Evolutionary conservation across 2,888 invertebrate species (phyloP), one percentile per base, ranked within the genome.

Genomic region (Oligia strigilis): DNA sequence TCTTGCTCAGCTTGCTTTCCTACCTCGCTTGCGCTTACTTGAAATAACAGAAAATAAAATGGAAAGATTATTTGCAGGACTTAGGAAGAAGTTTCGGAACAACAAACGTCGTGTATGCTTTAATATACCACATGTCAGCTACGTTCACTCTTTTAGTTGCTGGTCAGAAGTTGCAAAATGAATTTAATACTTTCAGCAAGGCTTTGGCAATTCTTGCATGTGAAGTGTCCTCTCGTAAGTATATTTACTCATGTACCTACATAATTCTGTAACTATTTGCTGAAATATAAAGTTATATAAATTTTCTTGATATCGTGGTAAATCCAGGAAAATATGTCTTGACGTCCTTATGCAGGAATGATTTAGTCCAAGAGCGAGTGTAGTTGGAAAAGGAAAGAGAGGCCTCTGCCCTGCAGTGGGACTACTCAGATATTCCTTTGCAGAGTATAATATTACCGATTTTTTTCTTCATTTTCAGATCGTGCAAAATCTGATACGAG

Each of bases 91-190:
- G 60, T 43, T 72, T 80, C 1, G 72, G 46, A 40, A 52, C 69
- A 60, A 46, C 65, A 11, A 72, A 75, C 40, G 58, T 86, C 13
- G 69, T 86, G 2, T 84, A 78, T 62, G 46, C 78, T 36, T 46
- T 84, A 11, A 55, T 84, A 62, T 82, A 78, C 13, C 83, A 84
- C 36, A 70, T 84, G 75, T 62, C 75, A 23, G 86, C 86, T 19
- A 86, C 86, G 0, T 86, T 84, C 40, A 82, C 64, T 11, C 78
- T 84, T 23, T 66, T 84, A 36, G 72, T 82, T 13, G 78, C 78
- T 23, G 84, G 84, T 36, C 84, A 84, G 43, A 84, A 86, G 11
- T 65, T 84, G 36, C 83, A 86, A 62, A 84, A 84, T 72, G 86
- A 84, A 75, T 84, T 86, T 19, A 55, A 49, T 58, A 66, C 52